Evolutionary conservation across 2,797 vertebrate species (phyloP).

Genomic region (Heliangelus exortis): DNA sequence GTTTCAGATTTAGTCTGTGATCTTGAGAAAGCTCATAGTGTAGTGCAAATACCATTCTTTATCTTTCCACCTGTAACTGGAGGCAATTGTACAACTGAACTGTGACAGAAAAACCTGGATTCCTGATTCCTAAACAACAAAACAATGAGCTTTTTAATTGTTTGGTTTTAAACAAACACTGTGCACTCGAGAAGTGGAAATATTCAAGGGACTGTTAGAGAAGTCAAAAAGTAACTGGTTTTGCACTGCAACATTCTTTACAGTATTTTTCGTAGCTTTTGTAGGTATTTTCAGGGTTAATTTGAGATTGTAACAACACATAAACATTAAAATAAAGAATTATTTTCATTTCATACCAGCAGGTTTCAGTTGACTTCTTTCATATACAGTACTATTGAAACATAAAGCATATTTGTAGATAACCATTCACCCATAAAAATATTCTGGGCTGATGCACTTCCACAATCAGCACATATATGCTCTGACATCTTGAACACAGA

Average conservation of each 20-base stretch:
- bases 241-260: neutral
- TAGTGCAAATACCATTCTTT: neutral
- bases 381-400: neutral
- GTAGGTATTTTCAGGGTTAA: neutral
- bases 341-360: neutral
- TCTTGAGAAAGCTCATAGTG: slow-evolving; percentile 25
- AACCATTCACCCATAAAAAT: neutral
- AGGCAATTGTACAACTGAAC: neutral
- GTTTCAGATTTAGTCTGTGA: neutral
- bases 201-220: neutral
- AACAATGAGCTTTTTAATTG: neutral
- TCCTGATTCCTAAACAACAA: neutral
- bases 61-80: neutral
- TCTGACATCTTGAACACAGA: neutral
- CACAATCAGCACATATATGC: neutral
- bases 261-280: neutral
- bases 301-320: neutral
- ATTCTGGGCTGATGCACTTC: neutral
- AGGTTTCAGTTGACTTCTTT: neutral
- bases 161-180: neutral
- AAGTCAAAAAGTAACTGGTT: neutral
- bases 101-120: neutral
- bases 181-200: neutral
- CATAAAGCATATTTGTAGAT: neutral
- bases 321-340: neutral